Percentiles rank a stretch among this genome's conserved stretches.
phyloP scores from a whole-genome alignment of 2,797 vertebrate genomes.

The Petrocephalus schoutedeni region DNA sequence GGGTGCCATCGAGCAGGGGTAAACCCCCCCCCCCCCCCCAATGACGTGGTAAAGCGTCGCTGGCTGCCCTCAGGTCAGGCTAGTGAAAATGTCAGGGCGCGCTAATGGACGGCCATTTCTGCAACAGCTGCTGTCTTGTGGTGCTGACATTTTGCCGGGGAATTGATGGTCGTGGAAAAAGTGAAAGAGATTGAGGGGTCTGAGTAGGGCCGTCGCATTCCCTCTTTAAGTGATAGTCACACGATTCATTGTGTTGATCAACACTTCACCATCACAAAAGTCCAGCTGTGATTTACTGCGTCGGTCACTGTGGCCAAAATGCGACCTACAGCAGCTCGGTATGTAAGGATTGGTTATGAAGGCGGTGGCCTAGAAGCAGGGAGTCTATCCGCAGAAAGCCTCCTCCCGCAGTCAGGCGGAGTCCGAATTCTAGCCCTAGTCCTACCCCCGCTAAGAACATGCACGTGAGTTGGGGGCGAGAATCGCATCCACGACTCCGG shows the following conservation, averaged over 20 bases:
- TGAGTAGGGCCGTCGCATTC: background rate
- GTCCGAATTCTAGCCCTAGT: background rate
- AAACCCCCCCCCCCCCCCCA: background rate
- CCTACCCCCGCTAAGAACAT: background rate
- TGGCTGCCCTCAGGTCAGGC: background rate
- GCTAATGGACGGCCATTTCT: background rate
- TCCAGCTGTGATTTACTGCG: background rate
- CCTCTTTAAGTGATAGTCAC: background rate
- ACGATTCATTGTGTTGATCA: background rate
- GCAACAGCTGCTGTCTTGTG: background rate
- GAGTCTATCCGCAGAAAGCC: background rate
- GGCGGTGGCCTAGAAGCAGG: background rate
- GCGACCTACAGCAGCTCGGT: background rate
- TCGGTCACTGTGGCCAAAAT: background rate
- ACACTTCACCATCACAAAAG: background rate
- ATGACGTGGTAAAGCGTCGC: background rate
- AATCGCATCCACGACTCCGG: background rate
- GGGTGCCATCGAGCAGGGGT: slow-evolving; percentile 85
- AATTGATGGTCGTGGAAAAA: background rate
- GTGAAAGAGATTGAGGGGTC: background rate
- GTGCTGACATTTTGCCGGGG: background rate
- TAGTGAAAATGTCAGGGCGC: background rate
- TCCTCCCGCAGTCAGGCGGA: background rate
- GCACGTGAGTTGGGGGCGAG: background rate
- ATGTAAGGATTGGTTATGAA: background rate